Evolutionary conservation across 2,888 invertebrate genomes (phyloP).

Genomic region (Cantharis flavilabris): DNA sequence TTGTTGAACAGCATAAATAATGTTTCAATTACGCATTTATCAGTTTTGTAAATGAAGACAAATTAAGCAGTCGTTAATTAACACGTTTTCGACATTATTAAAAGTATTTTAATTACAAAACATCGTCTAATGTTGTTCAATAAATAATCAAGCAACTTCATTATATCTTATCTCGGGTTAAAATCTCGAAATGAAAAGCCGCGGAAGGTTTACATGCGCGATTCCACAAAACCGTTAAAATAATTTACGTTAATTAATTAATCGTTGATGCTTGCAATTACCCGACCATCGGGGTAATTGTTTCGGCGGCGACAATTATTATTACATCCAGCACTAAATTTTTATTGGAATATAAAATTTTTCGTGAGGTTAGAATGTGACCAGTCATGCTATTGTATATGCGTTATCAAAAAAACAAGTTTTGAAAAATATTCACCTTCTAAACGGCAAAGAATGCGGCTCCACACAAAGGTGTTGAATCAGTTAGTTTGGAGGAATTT

Average conservation of each 20-base stretch:
- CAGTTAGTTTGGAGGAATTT: conserved; percentile 49
- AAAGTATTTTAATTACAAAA: not conserved
- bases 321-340: conserved; percentile 13
- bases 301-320: conserved; percentile 7
- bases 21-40: not conserved
- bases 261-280: not conserved
- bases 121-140: not conserved
- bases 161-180: not conserved
- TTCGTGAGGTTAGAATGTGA: not conserved
- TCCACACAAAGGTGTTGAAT: conserved; percentile 53
- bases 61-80: not conserved
- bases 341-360: not conserved
- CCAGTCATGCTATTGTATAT: not conserved
- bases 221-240: not conserved
- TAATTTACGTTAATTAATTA: not conserved
- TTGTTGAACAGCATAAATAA: not conserved
- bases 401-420: not conserved
- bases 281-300: not conserved
- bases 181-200: not conserved
- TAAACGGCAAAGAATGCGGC: conserved; percentile 47
- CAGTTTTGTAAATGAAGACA: not conserved
- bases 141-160: not conserved
- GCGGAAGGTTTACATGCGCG: not conserved
- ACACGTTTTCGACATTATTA: not conserved
- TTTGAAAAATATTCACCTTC: conserved; percentile 18